Conservation (phyloP, 2,888 invertebrate species). For the Tanytarsus gracilentus region DNA sequence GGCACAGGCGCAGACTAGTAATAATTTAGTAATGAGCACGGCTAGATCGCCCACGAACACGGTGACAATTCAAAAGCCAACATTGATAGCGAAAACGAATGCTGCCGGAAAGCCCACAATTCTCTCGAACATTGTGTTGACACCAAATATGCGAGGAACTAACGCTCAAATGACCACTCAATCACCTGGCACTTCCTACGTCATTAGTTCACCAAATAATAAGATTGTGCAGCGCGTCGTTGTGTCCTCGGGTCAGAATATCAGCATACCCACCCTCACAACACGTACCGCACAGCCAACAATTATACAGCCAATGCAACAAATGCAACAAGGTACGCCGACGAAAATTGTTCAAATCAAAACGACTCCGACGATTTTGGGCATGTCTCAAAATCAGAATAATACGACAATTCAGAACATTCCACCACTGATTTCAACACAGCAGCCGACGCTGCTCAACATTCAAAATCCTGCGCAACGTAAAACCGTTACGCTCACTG, state of each 20-base stretch:
- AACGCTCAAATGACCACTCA: not conserved
- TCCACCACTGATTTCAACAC: constrained; percentile 42
- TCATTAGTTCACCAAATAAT: constrained; percentile 21
- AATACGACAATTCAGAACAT: constrained; percentile 35
- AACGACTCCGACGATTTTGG: constrained; percentile 40
- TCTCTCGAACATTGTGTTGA: constrained; percentile 24
- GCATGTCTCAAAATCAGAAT: constrained; percentile 36
- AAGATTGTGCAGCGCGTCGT: constrained; percentile 26
- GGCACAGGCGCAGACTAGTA: not conserved
- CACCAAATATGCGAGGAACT: constrained; percentile 12
- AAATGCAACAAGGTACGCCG: constrained; percentile 32
- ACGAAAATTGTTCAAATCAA: constrained; percentile 42
- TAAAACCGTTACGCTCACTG: constrained; percentile 3
- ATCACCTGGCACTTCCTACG: constrained; percentile 6
- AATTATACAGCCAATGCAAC: constrained; percentile 42
- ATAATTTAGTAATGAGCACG: not conserved
- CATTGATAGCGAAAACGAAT: constrained; percentile 23
- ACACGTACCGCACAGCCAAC: constrained; percentile 36
- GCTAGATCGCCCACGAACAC: constrained; percentile 15
- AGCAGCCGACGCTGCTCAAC: constrained; percentile 37
- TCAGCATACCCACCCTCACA: constrained; percentile 36
- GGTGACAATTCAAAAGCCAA: constrained; percentile 22
- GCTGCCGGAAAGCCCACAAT: constrained; percentile 27
- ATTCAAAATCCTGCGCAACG: constrained; percentile 31
- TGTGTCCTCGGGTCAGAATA: constrained; percentile 9